phyloP scores from a whole-genome alignment of 2,888 invertebrate species.

The Piscicola geometra region DNA sequence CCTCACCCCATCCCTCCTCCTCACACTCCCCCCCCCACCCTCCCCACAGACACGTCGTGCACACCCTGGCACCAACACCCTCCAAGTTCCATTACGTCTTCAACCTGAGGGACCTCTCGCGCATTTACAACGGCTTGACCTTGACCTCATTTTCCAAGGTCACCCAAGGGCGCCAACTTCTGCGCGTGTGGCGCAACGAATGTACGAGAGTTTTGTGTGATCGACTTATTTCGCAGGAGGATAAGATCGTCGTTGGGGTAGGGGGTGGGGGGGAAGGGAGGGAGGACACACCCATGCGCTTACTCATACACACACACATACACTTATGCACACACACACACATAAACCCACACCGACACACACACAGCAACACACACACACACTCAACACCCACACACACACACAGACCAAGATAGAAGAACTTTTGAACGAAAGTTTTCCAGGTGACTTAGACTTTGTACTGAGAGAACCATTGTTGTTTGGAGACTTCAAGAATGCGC shows the following conservation, averaged over 20 bases:
- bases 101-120: constrained; percentile 82
- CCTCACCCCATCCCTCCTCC: too few relatives aligned
- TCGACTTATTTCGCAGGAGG: constrained; percentile 68
- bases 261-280: not conserved
- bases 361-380: too few relatives aligned
- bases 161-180: constrained; percentile 66
- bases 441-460: constrained; percentile 65
- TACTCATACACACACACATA: too few relatives aligned
- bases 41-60: constrained; percentile 60
- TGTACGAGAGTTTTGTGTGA: constrained; percentile 81
- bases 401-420: not conserved
- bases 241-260: constrained; percentile 52
- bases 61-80: constrained; percentile 80
- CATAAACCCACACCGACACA: too few relatives aligned
- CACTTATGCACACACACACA: too few relatives aligned
- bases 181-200: constrained; percentile 86
- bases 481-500: constrained; percentile 81
- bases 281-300: too few relatives aligned
- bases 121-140: constrained; percentile 75
- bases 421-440: too few relatives aligned
- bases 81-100: constrained; percentile 91
- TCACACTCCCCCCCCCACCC: too few relatives aligned
- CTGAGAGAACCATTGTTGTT: constrained; percentile 77
- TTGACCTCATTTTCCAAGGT: constrained; percentile 69
- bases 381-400: not conserved